Evolutionary conservation across 2,113 vertebrate genomes (phyloP), one percentile per base, ranked within the genome.

Genomic region (Podiceps cristatus): DNA sequence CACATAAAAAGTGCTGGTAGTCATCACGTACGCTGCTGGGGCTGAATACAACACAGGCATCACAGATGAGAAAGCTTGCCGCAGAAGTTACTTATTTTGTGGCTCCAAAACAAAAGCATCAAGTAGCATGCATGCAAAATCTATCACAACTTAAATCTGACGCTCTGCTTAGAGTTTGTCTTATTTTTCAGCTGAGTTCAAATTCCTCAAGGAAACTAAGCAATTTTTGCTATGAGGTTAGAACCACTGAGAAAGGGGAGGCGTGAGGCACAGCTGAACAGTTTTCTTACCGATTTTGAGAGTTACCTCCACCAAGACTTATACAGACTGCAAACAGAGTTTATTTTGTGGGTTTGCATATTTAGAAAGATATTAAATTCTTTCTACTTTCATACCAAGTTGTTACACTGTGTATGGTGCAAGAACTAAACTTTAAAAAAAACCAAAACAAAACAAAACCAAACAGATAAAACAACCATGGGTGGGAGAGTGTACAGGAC

Each of bases 21-120:
- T 14, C 3, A 0, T 31, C 42, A 73, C 0, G 3, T 8, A 9
- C 1, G 2, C 40, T 56, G 44, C 58, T 44, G 29, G 18, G 67
- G 42, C 49, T 40, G 50, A 53, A 37, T 3, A 50, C 10, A 37
- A 11, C 20, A 10, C 31, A n/a, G 18, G 53, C 60, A 52, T 22
- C 20, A 9, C 0, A 1, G 33, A 9, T 42, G 42, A 64, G 60
- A 87, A 55, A 80, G 53, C 40, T 28, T 74, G 37, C 52, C 50
- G 18, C 22, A 31, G 24, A 62, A 88, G 44, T 58, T 40, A 29
- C 53, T 74, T 49, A 24, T 31, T 84, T 63, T 15, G 5, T 35
- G 35, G 24, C 17, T 83, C 53, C 45, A 73, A 80, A 86, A 33
- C 12, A 44, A 63, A 90, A 62, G 12, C 14, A n/a, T 22, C 11